Conservation (phyloP, 2,888 invertebrate species). For the Cancer borealis region DNA sequence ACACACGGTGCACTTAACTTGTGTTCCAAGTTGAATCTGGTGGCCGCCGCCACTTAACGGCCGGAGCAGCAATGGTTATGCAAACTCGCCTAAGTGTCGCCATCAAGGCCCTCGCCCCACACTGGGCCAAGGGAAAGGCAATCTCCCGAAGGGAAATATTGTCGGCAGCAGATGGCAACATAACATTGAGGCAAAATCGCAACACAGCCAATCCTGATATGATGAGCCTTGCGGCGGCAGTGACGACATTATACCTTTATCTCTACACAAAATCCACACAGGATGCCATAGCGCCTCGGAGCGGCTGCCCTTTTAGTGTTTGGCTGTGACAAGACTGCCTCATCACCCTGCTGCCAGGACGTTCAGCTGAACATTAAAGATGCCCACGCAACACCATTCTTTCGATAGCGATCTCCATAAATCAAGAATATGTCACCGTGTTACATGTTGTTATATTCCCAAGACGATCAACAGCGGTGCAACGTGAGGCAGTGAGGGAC, state of each 20-base stretch:
- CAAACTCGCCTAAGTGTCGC: conserved; percentile 11
- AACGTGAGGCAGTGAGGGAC: not conserved
- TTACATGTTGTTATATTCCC: not conserved
- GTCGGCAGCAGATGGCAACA: not conserved
- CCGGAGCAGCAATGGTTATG: not conserved
- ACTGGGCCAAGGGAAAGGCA: not conserved
- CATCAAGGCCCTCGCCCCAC: conserved; percentile 5
- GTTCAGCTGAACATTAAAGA: not conserved
- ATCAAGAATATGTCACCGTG: not conserved
- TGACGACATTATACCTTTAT: not conserved
- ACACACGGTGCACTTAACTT: not conserved
- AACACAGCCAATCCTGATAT: too few relatives aligned
- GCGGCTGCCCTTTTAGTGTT: not conserved
- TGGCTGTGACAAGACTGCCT: not conserved
- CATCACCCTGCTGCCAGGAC: not conserved
- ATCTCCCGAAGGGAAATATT: conserved; percentile 3
- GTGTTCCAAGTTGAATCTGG: not conserved
- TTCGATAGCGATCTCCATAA: conserved; percentile 11
- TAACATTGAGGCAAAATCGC: not conserved
- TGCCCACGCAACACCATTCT: conserved; percentile 9
- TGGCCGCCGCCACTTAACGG: not conserved
- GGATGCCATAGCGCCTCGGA: not conserved
- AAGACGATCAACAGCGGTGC: not conserved
- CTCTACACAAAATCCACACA: not conserved
- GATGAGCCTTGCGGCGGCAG: not conserved